phyloP scores from a whole-genome alignment of 2,113 vertebrate species.

The Madoqua kirkii region DNA sequence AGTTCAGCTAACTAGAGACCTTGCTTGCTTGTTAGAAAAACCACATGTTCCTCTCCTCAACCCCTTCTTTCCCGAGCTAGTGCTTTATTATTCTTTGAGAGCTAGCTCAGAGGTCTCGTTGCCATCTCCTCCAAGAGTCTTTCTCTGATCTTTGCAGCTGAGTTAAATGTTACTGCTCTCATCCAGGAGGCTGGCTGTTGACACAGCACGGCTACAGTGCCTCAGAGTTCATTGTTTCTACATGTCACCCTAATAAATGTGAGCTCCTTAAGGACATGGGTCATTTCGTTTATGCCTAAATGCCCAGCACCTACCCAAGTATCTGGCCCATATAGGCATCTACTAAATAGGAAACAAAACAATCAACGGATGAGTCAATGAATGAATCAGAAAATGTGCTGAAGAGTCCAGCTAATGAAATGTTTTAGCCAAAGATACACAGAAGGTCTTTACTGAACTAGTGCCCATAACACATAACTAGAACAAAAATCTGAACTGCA shows the following conservation, averaged over 20 bases:
- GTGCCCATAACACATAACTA: not conserved
- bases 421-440: not conserved
- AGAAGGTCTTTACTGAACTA: not conserved
- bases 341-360: not conserved
- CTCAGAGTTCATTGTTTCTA: fast-evolving
- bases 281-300: not conserved
- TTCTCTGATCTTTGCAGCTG: not conserved
- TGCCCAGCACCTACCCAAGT: not conserved
- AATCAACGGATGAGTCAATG: not conserved
- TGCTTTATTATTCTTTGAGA: not conserved
- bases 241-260: not conserved
- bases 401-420: not conserved
- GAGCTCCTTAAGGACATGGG: not conserved
- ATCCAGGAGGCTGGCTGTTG: not conserved
- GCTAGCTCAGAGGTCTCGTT: not conserved
- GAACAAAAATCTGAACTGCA: no score
- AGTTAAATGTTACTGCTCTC: not conserved
- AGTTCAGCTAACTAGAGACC: not conserved
- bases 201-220: fast-evolving
- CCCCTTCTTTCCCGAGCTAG: not conserved
- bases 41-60: fast-evolving
- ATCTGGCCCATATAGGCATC: not conserved
- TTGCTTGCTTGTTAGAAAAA: not conserved
- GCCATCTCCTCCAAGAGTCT: not conserved
- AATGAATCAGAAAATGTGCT: not conserved